Evolutionary conservation across 2,797 vertebrate species (phyloP), one percentile per base, ranked within the genome.

Genomic region (Amblyopsis hoosieri): DNA sequence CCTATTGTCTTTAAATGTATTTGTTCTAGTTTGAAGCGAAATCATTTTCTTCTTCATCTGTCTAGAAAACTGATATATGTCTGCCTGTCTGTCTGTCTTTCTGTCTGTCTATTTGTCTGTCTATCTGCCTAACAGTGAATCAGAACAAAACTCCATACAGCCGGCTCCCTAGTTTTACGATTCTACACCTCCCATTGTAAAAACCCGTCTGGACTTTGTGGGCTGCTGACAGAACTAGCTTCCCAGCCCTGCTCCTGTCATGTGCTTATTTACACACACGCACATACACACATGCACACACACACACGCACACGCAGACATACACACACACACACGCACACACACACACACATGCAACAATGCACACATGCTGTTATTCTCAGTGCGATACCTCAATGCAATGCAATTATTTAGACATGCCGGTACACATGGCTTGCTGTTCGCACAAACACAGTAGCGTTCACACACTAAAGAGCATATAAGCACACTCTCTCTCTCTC

Each of bases 161-260:
- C 54, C 71, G 53, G 64, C 66, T 86, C 69, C 74, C 80, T 72
- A 54, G 45, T 82, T 90, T 84, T 83, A 88, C 64, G 75, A 80
- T 78, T 89, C 78, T 80, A 78, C 82, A 87, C 82, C 83, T 89
- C 74, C 80, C 70, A 80, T 78, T 89, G 75, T 87, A 88, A 89
- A 89, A 85, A 59, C n/a, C 64, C 59, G 60, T 12, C 67, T 67
- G 47, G 57, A 46, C 72, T 84, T 88, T 86, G 80, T 74, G 53
- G 72, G 63, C 81, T 69, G 72, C 75, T 84, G 71, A 66, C 74
- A 62, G 77, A 79, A 64, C 65, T 29, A 33, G 56, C 69, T 76
- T 81, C 69, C 64, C 66, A 69, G 62, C 52, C 23, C 58, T 69
- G 67, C 72, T 73, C 59, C 67, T 72, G 69, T 60, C 75, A 54